Evolutionary conservation across 2,888 invertebrate genomes (phyloP).

Genomic region (Coelopa pilipes): DNA sequence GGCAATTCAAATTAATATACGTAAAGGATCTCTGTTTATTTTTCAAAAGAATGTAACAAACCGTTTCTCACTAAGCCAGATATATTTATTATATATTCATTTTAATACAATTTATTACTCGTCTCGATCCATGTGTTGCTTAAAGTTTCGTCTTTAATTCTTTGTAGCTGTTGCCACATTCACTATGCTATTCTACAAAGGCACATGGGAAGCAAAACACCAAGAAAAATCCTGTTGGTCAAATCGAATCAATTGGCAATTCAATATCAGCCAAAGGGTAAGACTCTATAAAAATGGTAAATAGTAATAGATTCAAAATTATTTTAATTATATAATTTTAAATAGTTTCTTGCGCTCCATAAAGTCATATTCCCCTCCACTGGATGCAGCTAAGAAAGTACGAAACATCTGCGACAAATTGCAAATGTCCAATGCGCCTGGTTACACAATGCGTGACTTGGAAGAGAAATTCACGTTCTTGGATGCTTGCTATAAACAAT

Average conservation of each 20-base stretch:
- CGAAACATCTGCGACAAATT: slow-evolving; percentile 71
- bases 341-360: slow-evolving; percentile 80
- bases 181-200: not conserved
- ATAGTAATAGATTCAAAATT: too few relatives aligned
- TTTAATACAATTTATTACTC: not conserved
- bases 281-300: slow-evolving; percentile 5
- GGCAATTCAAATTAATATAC: slow-evolving; percentile 48
- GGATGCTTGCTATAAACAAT: slow-evolving; percentile 75
- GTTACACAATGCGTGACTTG: slow-evolving; percentile 51
- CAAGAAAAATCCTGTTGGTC: slow-evolving; percentile 12
- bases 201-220: not conserved
- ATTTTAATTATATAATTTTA: too few relatives aligned
- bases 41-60: slow-evolving; percentile 48
- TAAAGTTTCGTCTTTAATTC: too few relatives aligned
- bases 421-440: slow-evolving; percentile 68
- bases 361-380: slow-evolving; percentile 79
- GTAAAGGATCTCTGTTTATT: slow-evolving; percentile 47
- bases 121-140: too few relatives aligned
- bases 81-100: not conserved
- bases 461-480: slow-evolving; percentile 76
- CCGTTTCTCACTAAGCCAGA: not conserved
- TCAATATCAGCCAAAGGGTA: slow-evolving; percentile 79
- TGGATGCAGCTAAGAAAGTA: slow-evolving; percentile 73
- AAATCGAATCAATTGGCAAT: slow-evolving; percentile 70
- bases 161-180: not conserved